Base-by-base conservation (phyloP, 2,797 vertebrate genomes). In the Intellagama lesueurii region DNA sequence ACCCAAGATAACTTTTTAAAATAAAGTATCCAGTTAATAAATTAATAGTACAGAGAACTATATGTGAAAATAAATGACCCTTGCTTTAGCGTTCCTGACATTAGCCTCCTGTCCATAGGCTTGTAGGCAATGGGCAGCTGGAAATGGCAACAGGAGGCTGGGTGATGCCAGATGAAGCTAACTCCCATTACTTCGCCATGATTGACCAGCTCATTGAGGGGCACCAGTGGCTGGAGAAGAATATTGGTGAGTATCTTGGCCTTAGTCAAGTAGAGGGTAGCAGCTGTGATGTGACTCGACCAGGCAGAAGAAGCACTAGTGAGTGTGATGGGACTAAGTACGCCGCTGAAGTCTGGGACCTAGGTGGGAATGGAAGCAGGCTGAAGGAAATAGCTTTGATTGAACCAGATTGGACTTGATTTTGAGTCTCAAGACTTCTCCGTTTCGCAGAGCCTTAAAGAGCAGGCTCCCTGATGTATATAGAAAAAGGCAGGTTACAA, bases 141-240 rank as follows among this genome's bases (percentile, higher is more conserved):
- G 99, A 99, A 97, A 99, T 99, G 72, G 98, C 98, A 47, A 99
- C 99, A 0, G 99, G 99, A 1, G 99, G 99, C 89, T 99, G 99
- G 99, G 99, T 99, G 89, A 99, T 99, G 99, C 98, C 99, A 0
- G 99, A 99, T 1, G 99, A 99, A 96, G 99, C 99, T 92, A 99
- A 97, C 64, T 97, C 96, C 92, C 99, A 99, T 94, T 99, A 99
- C 95, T 99, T 99, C 0, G 99, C 99, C 72, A 98, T 99, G 97
- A 98, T 99, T 0, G 99, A 99, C 96, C 99, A 99, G 96, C 98
- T 99, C 93, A 99, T 99, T 0, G 99, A 99, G 95, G 99, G 99
- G 0, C 99, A 99, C 93, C 99, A 99, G 96, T 99, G 99, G 99
- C 97, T 99, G 83, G 98, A 99, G 96, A 98, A 95, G 93, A 99